Conservation (phyloP, 2,797 vertebrate species). For the Ctenopoma kingsleyae region DNA sequence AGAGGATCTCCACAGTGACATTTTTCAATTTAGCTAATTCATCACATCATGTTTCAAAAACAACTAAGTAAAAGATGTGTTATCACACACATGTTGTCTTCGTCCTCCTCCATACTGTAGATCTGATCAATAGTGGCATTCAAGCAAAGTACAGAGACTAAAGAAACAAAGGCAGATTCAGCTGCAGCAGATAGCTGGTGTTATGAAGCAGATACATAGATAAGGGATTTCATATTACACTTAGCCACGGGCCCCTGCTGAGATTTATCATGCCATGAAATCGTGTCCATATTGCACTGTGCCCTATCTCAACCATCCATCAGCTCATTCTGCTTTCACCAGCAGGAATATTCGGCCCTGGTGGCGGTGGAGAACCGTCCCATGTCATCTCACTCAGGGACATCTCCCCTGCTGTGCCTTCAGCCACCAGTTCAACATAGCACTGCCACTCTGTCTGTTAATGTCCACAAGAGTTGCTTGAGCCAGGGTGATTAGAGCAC, state of each 20-base stretch:
- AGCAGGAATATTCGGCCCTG: slow-evolving; percentile 72
- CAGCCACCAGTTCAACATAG: slow-evolving; percentile 43
- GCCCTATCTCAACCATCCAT: slow-evolving; percentile 83
- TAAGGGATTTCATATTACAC: slow-evolving; percentile 87
- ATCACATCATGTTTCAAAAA: slow-evolving; percentile 69
- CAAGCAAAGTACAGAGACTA: slow-evolving; percentile 67
- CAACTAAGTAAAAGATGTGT: slow-evolving; percentile 54
- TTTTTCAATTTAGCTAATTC: slow-evolving; percentile 74
- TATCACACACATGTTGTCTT: slow-evolving; percentile 50
- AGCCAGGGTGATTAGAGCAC: slow-evolving; percentile 50
- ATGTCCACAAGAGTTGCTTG: slow-evolving; percentile 26
- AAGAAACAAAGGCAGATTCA: slow-evolving; percentile 74
- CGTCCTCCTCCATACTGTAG: slow-evolving; percentile 42
- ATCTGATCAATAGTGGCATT: slow-evolving; percentile 68
- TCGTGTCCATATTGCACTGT: slow-evolving; percentile 85
- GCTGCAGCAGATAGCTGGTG: slow-evolving; percentile 69
- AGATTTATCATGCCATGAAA: slow-evolving; percentile 87
- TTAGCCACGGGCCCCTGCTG: slow-evolving; percentile 81
- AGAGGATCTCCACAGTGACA: slow-evolving; percentile 52
- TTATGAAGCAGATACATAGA: slow-evolving; percentile 83
- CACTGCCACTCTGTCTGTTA: slow-evolving; percentile 38
- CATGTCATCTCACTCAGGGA: slow-evolving; percentile 62
- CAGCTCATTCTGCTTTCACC: slow-evolving; percentile 78
- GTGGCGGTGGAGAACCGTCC: slow-evolving; percentile 55
- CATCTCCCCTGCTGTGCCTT: slow-evolving; percentile 47